Conservation (phyloP, 2,113 vertebrate species). For the Thamnophis sirtalis region DNA sequence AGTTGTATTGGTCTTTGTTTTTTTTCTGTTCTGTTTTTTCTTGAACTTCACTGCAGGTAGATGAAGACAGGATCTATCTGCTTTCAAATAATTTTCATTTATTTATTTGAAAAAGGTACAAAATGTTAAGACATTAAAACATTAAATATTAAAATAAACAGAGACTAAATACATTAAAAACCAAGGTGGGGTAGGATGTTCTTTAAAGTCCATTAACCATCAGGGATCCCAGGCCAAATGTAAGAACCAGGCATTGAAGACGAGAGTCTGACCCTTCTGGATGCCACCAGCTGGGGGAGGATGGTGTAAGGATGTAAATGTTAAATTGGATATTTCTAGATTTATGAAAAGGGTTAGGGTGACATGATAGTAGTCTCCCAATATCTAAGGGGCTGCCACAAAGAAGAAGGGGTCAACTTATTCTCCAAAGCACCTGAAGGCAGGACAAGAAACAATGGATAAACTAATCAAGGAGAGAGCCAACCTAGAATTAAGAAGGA, state of each 20-base stretch:
- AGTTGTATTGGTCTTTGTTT: not conserved
- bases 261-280: too few relatives aligned
- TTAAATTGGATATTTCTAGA: too few relatives aligned
- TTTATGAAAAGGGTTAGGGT: not conserved
- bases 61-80: not conserved
- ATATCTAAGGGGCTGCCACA: not conserved
- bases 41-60: not conserved
- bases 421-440: too few relatives aligned
- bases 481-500: too few relatives aligned
- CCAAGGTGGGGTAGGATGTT: not conserved
- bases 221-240: not conserved
- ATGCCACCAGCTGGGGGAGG: too few relatives aligned
- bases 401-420: not conserved
- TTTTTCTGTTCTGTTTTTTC: not conserved
- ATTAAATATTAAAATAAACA: not conserved
- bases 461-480: too few relatives aligned
- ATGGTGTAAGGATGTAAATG: too few relatives aligned
- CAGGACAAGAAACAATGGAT: too few relatives aligned
- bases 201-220: not conserved
- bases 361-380: not conserved
- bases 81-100: not conserved
- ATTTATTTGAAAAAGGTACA: not conserved
- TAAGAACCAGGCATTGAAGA: too few relatives aligned
- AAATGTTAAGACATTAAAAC: not conserved
- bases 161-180: not conserved